phyloP scores from a whole-genome alignment of 2,113 vertebrate genomes.

The Crocuta crocuta region DNA sequence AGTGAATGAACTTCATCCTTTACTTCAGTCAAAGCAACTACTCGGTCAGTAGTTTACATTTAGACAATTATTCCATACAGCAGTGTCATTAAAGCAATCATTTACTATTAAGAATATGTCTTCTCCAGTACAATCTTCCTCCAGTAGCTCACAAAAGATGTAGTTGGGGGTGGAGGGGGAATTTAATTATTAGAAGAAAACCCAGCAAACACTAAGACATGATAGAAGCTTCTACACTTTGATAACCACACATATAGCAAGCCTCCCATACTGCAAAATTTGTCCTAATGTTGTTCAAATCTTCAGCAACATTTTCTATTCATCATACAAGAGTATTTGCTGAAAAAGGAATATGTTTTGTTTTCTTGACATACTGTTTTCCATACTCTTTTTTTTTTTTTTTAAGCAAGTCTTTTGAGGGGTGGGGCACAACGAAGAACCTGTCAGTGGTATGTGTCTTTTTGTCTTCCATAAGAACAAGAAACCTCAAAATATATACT shows the following conservation, averaged over 20 bases:
- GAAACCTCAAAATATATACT: constrained; percentile 38
- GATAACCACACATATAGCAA: background rate
- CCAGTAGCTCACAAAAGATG: constrained; percentile 18
- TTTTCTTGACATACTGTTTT: constrained; percentile 58
- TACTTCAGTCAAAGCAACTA: background rate
- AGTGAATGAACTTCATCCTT: background rate
- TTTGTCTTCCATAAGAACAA: constrained; percentile 35
- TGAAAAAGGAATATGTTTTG: constrained; percentile 31
- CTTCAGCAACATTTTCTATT: constrained; percentile 42
- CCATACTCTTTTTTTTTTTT: background rate
- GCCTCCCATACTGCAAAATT: background rate
- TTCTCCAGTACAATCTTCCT: background rate
- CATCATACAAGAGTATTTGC: constrained; percentile 32
- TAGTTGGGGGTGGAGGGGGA: background rate
- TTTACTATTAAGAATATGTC: constrained; percentile 41
- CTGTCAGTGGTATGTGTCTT: background rate
- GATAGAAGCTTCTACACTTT: constrained; percentile 12
- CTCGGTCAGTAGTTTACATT: background rate
- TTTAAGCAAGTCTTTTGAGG: background rate
- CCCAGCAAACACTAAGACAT: constrained; percentile 20
- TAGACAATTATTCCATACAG: background rate
- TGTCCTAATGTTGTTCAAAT: constrained; percentile 1
- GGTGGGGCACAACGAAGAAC: background rate
- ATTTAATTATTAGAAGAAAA: constrained; percentile 27
- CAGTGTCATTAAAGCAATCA: background rate